Evolutionary conservation across 2,113 vertebrate species (phyloP).

Genomic region (Notiomystis cincta): DNA sequence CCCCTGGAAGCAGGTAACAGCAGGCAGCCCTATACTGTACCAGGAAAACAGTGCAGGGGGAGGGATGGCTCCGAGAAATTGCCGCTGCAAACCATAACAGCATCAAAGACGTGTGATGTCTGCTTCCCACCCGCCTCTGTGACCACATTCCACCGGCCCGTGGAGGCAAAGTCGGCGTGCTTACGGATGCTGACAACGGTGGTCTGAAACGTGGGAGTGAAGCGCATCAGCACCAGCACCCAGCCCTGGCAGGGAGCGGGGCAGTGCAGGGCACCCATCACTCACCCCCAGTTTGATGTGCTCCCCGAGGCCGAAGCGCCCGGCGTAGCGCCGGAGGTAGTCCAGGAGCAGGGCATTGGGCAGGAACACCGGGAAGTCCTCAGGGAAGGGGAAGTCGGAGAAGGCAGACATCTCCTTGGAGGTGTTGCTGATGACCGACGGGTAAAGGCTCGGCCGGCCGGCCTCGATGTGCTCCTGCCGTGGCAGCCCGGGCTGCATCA

Average conservation of each 20-base stretch:
- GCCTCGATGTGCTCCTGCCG: conserved; percentile 76
- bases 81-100: conserved; percentile 84
- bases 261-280: rapidly evolving
- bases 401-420: conserved; percentile 90
- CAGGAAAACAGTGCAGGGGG: conserved; percentile 78
- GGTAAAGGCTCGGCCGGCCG: conserved; percentile 75
- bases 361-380: conserved; percentile 84
- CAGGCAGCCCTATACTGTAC: conserved; percentile 18
- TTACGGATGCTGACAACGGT: conserved; percentile 73
- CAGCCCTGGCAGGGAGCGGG: rapidly evolving
- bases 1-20: neutral
- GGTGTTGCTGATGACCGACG: conserved; percentile 80
- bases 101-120: conserved; percentile 76
- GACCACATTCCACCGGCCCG: conserved; percentile 82
- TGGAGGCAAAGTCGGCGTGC: conserved; percentile 70
- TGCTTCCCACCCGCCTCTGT: conserved; percentile 68
- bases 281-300: conserved; percentile 81
- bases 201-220: conserved; percentile 61
- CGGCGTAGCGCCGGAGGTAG: conserved; percentile 77
- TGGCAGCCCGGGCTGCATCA: rapidly evolving
- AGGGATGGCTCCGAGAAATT: conserved; percentile 66
- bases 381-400: conserved; percentile 84
- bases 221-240: rapidly evolving
- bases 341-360: conserved; percentile 75
- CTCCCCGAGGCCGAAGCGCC: conserved; percentile 75